Evolutionary conservation across 2,797 vertebrate genomes (phyloP).

Genomic region (Percopsis omiscomaycus): DNA sequence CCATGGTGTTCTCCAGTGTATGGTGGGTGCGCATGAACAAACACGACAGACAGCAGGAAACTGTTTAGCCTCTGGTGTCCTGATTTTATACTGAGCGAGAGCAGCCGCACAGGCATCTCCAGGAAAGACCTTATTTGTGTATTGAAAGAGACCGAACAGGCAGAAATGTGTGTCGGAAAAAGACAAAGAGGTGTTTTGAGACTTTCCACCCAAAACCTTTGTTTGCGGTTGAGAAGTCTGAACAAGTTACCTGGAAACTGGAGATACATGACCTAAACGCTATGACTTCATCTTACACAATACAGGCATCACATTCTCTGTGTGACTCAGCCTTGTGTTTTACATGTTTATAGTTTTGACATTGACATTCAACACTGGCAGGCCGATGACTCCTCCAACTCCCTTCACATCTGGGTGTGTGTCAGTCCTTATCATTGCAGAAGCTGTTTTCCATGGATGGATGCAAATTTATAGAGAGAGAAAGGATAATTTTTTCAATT

Average conservation of each 20-base stretch:
- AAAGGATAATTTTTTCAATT: too few relatives aligned
- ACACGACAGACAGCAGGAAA: conserved; percentile 33
- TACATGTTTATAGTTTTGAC: background rate
- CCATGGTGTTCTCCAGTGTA: conserved; percentile 25
- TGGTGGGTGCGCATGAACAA: conserved; percentile 32
- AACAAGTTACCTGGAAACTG: conserved; percentile 1
- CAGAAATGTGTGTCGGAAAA: too few relatives aligned
- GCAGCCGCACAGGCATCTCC: conserved; percentile 16
- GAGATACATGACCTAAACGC: background rate
- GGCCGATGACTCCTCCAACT: conserved; percentile 14
- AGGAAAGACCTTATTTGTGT: conserved; percentile 12
- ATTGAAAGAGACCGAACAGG: background rate
- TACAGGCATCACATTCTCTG: conserved; percentile 21
- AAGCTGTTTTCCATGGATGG: conserved; percentile 3
- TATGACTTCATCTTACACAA: conserved; percentile 2
- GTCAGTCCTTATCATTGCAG: conserved; percentile 23
- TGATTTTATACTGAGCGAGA: conserved; percentile 13
- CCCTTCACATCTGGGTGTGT: conserved; percentile 25
- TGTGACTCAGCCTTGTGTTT: conserved; percentile 1
- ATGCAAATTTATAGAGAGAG: background rate
- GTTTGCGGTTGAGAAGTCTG: too few relatives aligned
- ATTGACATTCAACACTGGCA: background rate
- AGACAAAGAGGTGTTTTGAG: too few relatives aligned
- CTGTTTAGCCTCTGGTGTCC: conserved; percentile 27
- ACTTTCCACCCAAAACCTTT: too few relatives aligned